These are phyloP conservation scores for Liparis tanakae DNA, from an alignment of 2,797 vertebrate species.

Conservation along the genomic window DNA sequence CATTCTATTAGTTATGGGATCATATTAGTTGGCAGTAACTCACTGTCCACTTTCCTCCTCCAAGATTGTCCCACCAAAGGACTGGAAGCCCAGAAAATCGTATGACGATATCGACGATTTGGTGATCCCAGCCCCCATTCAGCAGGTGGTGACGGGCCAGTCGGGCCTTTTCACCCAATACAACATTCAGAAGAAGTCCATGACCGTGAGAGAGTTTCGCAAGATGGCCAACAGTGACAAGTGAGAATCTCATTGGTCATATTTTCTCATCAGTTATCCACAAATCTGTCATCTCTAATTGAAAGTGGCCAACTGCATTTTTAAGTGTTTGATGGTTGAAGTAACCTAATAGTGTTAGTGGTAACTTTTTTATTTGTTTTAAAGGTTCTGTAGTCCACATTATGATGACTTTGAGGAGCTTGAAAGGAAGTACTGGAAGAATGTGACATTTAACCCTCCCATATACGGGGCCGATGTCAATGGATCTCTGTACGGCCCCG, in stretches of 20 bases:
- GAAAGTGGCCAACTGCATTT: background rate
- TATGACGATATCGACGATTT: constrained; percentile 95
- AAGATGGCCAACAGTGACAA: constrained; percentile 95
- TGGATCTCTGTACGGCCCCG: constrained; percentile 92
- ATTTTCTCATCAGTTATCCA: background rate
- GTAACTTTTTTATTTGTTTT: constrained; percentile 1
- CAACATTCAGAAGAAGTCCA: constrained; percentile 97
- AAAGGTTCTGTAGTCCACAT: constrained; percentile 93
- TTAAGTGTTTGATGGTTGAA: background rate
- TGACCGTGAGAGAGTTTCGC: constrained; percentile 93
- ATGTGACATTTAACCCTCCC: constrained; percentile 95
- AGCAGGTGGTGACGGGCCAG: constrained; percentile 96
- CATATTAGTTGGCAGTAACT: background rate
- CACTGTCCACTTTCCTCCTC: background rate
- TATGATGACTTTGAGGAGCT: constrained; percentile 97
- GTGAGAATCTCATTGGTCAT: constrained; percentile 71
- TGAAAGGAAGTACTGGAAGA: constrained; percentile 98
- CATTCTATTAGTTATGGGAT: background rate
- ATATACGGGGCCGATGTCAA: constrained; percentile 98
- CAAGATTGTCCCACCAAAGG: constrained; percentile 94
- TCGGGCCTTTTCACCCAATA: constrained; percentile 97
- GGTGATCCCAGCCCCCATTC: constrained; percentile 95
- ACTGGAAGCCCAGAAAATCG: constrained; percentile 90
- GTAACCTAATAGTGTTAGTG: background rate
- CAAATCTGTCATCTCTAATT: background rate